phyloP scores from a whole-genome alignment of 2,797 vertebrate species.

The Morus bassanus region DNA sequence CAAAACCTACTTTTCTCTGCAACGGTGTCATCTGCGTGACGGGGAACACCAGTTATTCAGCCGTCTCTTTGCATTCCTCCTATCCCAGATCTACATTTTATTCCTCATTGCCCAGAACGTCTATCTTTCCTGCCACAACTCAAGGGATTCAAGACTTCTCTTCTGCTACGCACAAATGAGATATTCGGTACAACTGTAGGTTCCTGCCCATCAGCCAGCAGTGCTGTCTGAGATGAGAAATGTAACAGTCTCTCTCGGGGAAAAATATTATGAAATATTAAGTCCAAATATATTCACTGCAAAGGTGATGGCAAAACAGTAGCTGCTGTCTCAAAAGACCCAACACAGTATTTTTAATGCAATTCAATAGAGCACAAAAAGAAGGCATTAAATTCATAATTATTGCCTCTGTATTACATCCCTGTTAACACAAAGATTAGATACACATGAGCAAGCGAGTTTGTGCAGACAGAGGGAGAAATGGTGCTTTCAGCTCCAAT shows the following conservation, averaged over 20 bases:
- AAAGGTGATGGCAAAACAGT: neutral
- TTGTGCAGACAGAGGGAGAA: neutral
- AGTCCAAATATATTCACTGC: neutral
- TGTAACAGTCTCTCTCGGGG: neutral
- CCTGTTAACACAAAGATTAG: neutral
- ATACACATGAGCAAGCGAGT: neutral
- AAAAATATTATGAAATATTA: constrained; percentile 37
- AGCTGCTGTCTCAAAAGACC: neutral
- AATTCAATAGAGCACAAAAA: neutral
- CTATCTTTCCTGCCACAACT: neutral
- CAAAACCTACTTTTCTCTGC: neutral
- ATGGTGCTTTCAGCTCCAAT: neutral
- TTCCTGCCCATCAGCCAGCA: neutral
- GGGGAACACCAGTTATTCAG: neutral
- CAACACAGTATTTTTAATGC: neutral
- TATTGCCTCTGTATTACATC: neutral
- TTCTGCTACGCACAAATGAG: neutral
- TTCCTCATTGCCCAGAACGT: neutral
- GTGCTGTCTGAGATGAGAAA: neutral
- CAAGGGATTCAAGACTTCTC: neutral
- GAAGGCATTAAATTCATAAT: neutral
- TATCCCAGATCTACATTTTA: neutral
- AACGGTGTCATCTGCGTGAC: accelerated
- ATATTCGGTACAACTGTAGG: neutral
- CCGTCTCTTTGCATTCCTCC: accelerated